Evolutionary conservation across 2,797 vertebrate genomes (phyloP), one percentile per base, ranked within the genome.

Genomic region (Florisuga fusca): DNA sequence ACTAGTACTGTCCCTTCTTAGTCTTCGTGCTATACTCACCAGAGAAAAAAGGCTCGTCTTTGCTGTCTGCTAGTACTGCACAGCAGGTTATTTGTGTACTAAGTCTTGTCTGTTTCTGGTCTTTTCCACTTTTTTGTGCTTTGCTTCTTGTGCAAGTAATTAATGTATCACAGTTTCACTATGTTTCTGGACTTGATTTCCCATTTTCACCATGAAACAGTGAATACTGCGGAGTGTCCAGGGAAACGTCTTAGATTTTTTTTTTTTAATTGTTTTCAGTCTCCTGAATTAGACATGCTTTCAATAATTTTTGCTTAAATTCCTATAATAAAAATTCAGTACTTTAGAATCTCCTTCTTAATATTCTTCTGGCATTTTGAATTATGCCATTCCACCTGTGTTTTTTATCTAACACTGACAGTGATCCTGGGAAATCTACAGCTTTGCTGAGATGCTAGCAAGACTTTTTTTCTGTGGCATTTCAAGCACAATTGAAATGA

Each of bases 131-230:
- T 80, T 58, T 71, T 50, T 90, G 85, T 94, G 93, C 74, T 94
- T 91, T 76, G 38, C 95, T 89, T 91, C 95, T 89, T 91, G 94
- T 96, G 86, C 51, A 66, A 94, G 50, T 94, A 53, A 63, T 16
- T 15, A 41, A 15, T 55, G 38, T 85, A 4, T 57, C 74, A 57
- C 38, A 48, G 58, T 85, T 89, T 76, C 48, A 41, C 0, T 83
- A 3, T 84, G 36, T 81, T 91, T 89, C 89, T 91, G 89, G 66
- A 51, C 87, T 96, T 86, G 68, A 81, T 95, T 95, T 96, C 82
- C 89, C 84, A 69, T 94, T 93, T 95, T 89, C 76, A 94, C 74
- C 88, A 63, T 66, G 58, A 92, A 93, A 63, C 58, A 58, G 36
- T 67, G 34, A 79, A 62, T 75, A 41, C 27, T 68, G n/a, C 29